These are phyloP conservation scores for Antrozous pallidus DNA, from an alignment of 2,797 vertebrate genomes.

Conservation along the genomic window DNA sequence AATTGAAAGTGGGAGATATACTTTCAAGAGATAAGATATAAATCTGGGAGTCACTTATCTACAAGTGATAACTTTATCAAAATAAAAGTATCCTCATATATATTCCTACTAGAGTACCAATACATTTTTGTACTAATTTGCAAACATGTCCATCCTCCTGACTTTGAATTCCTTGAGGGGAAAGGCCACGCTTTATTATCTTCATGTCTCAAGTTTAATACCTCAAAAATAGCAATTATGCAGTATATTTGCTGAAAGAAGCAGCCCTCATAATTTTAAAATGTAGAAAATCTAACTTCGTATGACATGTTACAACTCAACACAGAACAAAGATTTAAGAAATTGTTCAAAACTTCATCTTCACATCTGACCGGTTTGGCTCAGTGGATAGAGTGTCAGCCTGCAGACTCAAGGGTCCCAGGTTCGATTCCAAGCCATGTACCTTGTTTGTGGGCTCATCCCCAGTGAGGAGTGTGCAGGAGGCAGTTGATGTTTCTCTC, in stretches of 20 bases:
- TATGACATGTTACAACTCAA: background rate
- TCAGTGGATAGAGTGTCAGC: too few species aligned
- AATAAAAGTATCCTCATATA: background rate
- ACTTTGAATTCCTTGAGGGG: background rate
- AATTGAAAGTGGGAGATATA: constrained; percentile 10
- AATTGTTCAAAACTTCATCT: background rate
- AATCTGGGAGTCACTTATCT: background rate
- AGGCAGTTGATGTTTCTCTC: too few species aligned
- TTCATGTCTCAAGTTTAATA: background rate
- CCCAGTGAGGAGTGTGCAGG: too few species aligned
- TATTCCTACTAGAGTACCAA: background rate
- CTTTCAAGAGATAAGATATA: background rate
- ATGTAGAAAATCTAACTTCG: background rate
- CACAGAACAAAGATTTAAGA: background rate
- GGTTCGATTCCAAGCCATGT: too few species aligned
- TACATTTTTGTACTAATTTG: background rate
- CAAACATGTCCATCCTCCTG: background rate
- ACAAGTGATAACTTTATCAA: background rate
- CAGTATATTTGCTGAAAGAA: background rate
- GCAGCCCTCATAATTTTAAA: background rate
- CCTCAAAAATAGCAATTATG: background rate
- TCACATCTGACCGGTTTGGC: too few species aligned
- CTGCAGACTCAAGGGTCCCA: too few species aligned
- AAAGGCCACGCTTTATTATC: background rate
- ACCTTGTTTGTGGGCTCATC: too few species aligned